These are phyloP conservation scores for Fregata magnificens DNA, from an alignment of 2,113 vertebrate species.

Conservation along the genomic window DNA sequence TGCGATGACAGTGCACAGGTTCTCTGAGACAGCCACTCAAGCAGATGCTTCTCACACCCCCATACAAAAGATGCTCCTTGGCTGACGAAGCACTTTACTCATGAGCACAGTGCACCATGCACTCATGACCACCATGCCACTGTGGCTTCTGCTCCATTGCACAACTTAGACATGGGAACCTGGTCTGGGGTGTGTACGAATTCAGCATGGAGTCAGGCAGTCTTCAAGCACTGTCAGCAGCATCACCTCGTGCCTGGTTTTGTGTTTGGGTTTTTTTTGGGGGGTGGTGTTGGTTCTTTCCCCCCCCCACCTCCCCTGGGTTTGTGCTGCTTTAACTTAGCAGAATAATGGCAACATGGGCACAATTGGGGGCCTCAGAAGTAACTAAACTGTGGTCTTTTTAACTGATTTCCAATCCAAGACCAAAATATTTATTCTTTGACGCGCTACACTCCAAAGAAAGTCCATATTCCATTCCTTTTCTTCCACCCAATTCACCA, in stretches of 20 bases:
- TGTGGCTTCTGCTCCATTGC: not conserved
- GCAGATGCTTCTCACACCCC: not conserved
- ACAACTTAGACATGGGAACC: not conserved
- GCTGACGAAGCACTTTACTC: not conserved
- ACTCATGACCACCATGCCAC: not conserved
- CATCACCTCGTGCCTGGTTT: not conserved
- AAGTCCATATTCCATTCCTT: not conserved
- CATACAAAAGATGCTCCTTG: not conserved
- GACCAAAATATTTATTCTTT: not conserved
- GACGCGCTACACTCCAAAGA: not conserved
- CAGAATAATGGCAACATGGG: not conserved
- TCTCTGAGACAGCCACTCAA: not conserved
- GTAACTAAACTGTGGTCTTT: not conserved
- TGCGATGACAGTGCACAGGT: accelerated
- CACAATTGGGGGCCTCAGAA: not conserved
- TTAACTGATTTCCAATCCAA: not conserved
- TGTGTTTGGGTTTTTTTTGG: not conserved
- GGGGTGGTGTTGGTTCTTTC: too few species aligned
- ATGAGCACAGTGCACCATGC: accelerated
- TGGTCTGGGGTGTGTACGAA: accelerated
- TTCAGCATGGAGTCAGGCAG: not conserved
- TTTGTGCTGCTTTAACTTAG: not conserved
- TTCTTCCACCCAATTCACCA: not conserved
- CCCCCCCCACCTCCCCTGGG: not conserved
- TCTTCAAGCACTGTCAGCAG: not conserved